Evolutionary conservation across 2,797 vertebrate species (phyloP).

Genomic region (Esox lucius): DNA sequence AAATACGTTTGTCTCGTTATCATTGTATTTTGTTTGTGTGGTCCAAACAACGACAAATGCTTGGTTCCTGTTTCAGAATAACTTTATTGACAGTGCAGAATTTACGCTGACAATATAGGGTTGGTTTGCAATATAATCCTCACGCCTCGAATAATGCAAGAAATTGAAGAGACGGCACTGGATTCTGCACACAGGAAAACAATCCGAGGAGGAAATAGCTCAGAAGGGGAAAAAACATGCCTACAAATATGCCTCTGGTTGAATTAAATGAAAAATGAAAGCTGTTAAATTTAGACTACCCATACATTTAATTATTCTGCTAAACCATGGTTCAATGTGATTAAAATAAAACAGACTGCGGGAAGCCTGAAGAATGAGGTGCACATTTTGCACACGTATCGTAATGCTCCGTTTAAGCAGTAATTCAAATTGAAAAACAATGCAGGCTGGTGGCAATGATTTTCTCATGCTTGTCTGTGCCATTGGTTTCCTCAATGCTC

Average conservation of each 20-base stretch:
- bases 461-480: constrained; percentile 61
- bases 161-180: constrained; percentile 17
- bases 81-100: constrained; percentile 10
- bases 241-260: constrained; percentile 38
- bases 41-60: constrained; percentile 14
- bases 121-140: not conserved
- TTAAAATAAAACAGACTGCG: constrained; percentile 59
- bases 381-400: constrained; percentile 52
- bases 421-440: constrained; percentile 74
- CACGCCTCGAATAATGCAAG: constrained; percentile 23
- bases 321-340: constrained; percentile 62
- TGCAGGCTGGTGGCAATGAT: constrained; percentile 61
- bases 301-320: constrained; percentile 53
- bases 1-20: not conserved
- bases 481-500: constrained; percentile 47
- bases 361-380: constrained; percentile 53
- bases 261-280: constrained; percentile 52
- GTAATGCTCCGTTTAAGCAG: constrained; percentile 70
- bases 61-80: constrained; percentile 15
- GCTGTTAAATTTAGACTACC: constrained; percentile 49
- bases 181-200: constrained; percentile 18
- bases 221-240: not conserved
- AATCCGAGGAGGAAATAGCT: constrained; percentile 17
- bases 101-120: constrained; percentile 22
- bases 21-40: not conserved